Evolutionary conservation across 2,888 invertebrate species (phyloP), one percentile per base, ranked within the genome.

Genomic region (Calameuta idolon): DNA sequence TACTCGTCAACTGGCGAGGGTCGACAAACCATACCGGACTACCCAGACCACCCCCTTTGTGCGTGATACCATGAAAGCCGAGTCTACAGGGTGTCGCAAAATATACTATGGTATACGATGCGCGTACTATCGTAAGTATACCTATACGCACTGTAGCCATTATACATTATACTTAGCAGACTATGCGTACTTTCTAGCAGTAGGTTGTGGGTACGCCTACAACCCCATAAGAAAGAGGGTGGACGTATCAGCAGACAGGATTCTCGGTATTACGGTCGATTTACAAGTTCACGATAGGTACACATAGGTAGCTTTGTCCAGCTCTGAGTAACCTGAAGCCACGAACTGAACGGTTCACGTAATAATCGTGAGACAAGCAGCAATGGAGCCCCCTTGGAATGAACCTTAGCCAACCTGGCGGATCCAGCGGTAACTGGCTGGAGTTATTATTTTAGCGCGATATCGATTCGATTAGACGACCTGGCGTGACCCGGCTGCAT

Each of bases 401-500:
- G 55, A 23, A 55, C 23, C 55, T 55, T 23, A 23, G 23, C 23
- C 55, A 55, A 55, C 23, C 9, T 23, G 23, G 55, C 55, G 23
- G 23, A 55, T 9, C 23, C 55, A 9, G 2, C 55, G 23, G 55
- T 23, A 55, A 55, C 55, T 9, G 55, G 55, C 23, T 80, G 81
- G 81, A 79, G 83, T 85, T 84, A 85, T 85, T 85, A 85, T 85
- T 85, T 85, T 80, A 81, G 78, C 79, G 83, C 83, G 83, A 87
- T 89, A 89, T 89, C 85, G 88, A 89, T 89, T 88, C 80, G 84
- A 82, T 83, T 87, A 85, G 84, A 85, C 84, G 87, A 88, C 87
- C 89, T 87, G 83, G 79, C 86, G 87, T 88, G 89, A 89, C 88
- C 87, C 84, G 86, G 75, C 85, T 85, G 81, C 84, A 87, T 86